Evolutionary conservation across 2,113 vertebrate species (phyloP), one percentile per base, ranked within the genome.

Genomic region (Danio rerio): DNA sequence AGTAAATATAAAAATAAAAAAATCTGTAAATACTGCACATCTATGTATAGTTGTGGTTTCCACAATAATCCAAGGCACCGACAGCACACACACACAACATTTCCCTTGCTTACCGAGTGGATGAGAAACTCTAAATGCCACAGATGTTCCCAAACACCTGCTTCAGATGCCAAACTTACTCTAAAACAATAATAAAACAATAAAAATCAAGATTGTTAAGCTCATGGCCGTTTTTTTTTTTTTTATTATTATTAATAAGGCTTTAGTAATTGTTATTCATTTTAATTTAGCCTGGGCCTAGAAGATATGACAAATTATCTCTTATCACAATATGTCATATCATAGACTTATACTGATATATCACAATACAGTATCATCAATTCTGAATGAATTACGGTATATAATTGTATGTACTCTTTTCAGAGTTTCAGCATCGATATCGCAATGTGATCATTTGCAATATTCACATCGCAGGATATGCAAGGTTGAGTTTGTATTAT

Each of bases 91-190:
- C 58, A 52, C 7, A 21, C 21, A 42, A 16, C 5, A 13, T 12
- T 12, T 61, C 31, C 15, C 53, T 43, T 0, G 0, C 42, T 9
- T 69, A 20, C 16, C 9, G 16, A 68, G 5, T 45, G 16, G 8
- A 68, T 18, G 42, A 45, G 42, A 5, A 68, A n/a, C 42, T 68
- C 65, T 11, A 68, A 68, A 45, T 68, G 42, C 45, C 42, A 68
- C 49, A 31, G 20, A 72, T 72, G 49, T 72, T 72, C 20, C 21
- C 45, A 72, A 72, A 53, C 20, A 31, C 13, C 20, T 53, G 49
- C 69, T 31, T 72, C 52, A 18, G 11, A 52, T 21, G 12, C 12
- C 2, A 2, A 53, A 31, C 49, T 72, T 40, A 4, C 4, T 11
- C 0, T 7, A 21, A 62, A 62, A 1, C 1, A 15, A 1, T 0